Conservation (phyloP, 2,888 invertebrate genomes). For the Scaptodrosophila latifasciaeformis region DNA sequence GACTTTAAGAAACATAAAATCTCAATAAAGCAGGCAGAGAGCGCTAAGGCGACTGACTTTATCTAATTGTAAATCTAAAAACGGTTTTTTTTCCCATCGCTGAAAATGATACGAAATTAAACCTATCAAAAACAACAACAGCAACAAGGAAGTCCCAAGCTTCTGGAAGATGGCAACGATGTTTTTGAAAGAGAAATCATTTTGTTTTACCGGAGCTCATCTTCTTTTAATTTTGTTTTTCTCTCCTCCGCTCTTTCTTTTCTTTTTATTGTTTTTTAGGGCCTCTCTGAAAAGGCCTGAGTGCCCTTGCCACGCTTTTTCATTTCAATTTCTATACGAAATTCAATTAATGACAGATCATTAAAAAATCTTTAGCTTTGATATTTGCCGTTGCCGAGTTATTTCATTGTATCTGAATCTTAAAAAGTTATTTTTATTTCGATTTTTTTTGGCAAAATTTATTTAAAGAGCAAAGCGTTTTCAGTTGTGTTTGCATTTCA, state of each 20-base stretch:
- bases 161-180: too few species aligned
- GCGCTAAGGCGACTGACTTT: slow-evolving; percentile 34
- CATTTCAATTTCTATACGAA: slow-evolving; percentile 57
- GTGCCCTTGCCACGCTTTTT: slow-evolving; percentile 49
- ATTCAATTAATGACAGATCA: slow-evolving; percentile 73
- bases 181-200: slow-evolving; percentile 46
- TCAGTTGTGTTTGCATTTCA: slow-evolving; percentile 24
- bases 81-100: slow-evolving; percentile 3
- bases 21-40: slow-evolving; percentile 62
- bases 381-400: slow-evolving; percentile 58
- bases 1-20: slow-evolving; percentile 68
- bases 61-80: slow-evolving; percentile 67
- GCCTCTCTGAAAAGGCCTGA: background rate
- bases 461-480: slow-evolving; percentile 39
- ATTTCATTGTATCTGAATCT: slow-evolving; percentile 26
- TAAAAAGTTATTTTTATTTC: slow-evolving; percentile 13
- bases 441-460: slow-evolving; percentile 36
- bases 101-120: slow-evolving; percentile 11
- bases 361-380: slow-evolving; percentile 69
- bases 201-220: slow-evolving; percentile 20
- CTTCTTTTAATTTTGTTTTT: slow-evolving; percentile 9
- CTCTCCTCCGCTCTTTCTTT: too few species aligned
- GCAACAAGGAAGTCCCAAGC: slow-evolving; percentile 3
- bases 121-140: too few species aligned
- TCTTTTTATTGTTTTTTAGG: slow-evolving; percentile 11